Conservation (phyloP, 2,113 vertebrate species). For the Sorex araneus region DNA sequence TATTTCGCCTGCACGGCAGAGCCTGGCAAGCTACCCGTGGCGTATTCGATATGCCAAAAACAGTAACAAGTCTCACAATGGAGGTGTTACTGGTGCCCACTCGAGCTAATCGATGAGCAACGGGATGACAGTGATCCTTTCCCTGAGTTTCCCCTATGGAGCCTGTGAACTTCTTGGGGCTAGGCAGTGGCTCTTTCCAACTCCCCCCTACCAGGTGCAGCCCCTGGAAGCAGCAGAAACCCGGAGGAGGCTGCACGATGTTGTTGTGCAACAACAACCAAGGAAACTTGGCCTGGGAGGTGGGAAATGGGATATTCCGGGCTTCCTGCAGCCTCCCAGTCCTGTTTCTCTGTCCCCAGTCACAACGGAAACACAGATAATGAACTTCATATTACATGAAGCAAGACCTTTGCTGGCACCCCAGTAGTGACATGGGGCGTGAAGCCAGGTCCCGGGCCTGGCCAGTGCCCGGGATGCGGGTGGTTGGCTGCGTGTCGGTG, state of each 20-base stretch:
- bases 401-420: neutral
- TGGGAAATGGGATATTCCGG: neutral
- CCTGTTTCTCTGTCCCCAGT: neutral
- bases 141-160: neutral
- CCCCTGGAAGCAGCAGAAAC: neutral
- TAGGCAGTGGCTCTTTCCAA: neutral
- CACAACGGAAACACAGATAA: neutral
- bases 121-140: too few species aligned
- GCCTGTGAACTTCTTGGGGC: neutral
- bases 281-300: neutral
- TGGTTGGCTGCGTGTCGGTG: too few species aligned
- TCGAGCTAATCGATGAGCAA: too few species aligned
- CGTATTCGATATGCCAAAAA: too few species aligned
- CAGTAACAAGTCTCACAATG: too few species aligned
- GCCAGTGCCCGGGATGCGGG: neutral
- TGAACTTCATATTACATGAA: neutral
- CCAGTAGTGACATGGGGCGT: neutral
- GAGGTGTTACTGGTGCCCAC: too few species aligned
- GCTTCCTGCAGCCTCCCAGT: neutral
- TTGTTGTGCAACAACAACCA: too few species aligned
- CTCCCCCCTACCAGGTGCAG: neutral
- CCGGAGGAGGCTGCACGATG: neutral
- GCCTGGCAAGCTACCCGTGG: too few species aligned
- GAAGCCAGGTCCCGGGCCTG: neutral
- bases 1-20: too few species aligned